These are phyloP conservation scores for Gavia stellata DNA, from an alignment of 2,113 vertebrate genomes.

Conservation along the genomic window DNA sequence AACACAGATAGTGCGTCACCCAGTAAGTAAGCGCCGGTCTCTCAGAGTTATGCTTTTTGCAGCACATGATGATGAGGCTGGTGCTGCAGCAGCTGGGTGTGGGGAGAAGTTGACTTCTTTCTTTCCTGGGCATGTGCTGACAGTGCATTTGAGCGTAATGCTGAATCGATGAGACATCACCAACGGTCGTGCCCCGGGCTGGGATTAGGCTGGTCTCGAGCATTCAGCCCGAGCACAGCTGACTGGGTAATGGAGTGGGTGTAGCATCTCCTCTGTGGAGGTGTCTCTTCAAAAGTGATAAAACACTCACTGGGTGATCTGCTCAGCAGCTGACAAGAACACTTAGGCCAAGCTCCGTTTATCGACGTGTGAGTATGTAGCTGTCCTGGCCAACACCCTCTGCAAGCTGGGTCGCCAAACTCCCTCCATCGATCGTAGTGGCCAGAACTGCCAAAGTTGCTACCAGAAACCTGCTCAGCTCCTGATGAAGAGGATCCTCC, in stretches of 20 bases:
- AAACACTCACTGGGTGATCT: background rate
- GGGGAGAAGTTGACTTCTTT: background rate
- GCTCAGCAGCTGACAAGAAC: background rate
- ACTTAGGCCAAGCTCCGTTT: background rate
- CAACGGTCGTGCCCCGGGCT: fast-evolving
- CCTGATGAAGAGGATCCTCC: background rate
- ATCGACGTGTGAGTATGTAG: fast-evolving
- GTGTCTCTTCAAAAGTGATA: background rate
- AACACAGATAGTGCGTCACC: background rate
- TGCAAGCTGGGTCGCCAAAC: background rate
- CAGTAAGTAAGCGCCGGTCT: fast-evolving
- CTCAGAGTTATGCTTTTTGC: fast-evolving
- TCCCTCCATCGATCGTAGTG: fast-evolving
- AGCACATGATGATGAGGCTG: fast-evolving
- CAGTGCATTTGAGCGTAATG: background rate
- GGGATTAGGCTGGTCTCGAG: background rate
- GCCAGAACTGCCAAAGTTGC: background rate
- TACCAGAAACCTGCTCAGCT: background rate
- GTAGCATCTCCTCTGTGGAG: background rate
- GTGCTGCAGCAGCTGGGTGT: background rate
- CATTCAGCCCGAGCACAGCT: background rate
- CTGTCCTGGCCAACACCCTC: background rate
- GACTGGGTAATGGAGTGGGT: fast-evolving
- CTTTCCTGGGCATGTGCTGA: background rate
- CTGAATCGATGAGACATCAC: fast-evolving